phyloP scores from a whole-genome alignment of 2,113 vertebrate species.

The Passer domesticus region DNA sequence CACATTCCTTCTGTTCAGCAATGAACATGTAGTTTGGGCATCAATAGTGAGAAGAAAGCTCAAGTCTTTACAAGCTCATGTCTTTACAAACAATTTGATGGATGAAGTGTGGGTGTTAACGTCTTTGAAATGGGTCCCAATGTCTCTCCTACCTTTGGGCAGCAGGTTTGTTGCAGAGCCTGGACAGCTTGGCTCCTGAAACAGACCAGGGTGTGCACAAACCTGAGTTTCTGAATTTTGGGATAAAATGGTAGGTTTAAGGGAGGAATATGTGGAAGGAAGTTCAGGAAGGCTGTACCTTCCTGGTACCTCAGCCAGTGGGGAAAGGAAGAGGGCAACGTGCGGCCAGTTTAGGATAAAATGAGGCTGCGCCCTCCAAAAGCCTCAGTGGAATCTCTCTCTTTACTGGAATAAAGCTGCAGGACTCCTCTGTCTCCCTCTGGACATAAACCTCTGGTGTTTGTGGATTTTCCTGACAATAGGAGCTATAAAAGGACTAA shows the following conservation, averaged over 20 bases:
- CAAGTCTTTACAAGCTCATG: neutral
- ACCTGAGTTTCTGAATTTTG: neutral
- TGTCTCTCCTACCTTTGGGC: neutral
- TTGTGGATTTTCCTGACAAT: neutral
- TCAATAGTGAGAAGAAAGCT: neutral
- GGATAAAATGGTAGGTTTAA: neutral
- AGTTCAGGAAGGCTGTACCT: neutral
- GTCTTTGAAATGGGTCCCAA: neutral
- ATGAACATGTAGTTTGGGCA: neutral
- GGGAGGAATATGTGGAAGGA: neutral
- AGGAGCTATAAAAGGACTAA: neutral
- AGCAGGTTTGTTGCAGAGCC: neutral
- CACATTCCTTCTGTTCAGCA: neutral
- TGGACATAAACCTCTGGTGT: neutral
- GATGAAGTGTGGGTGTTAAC: neutral
- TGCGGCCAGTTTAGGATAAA: accelerated
- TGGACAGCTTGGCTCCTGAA: neutral
- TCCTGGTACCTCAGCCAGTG: neutral
- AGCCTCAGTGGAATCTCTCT: no score
- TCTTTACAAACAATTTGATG: neutral
- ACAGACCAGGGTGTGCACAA: neutral
- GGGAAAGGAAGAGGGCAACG: neutral
- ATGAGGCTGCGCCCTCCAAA: neutral
- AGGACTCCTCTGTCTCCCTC: neutral
- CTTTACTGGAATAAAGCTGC: no score